phyloP scores from a whole-genome alignment of 2,888 invertebrate genomes.

The Machimus atricapillus region DNA sequence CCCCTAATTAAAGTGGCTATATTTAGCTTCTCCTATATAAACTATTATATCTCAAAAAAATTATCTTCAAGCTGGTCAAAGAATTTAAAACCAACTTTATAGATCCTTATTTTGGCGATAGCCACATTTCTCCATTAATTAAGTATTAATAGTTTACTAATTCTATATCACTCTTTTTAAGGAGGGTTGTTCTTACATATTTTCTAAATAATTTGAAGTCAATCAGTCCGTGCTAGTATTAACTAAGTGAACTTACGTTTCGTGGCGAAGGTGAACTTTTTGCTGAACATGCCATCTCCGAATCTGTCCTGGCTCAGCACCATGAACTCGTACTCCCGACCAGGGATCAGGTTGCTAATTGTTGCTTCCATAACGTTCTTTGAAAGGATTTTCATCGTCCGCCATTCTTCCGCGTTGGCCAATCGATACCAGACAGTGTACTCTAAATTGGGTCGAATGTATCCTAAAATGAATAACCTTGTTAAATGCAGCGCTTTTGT shows the following conservation, averaged over 20 bases:
- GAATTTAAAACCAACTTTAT: no score
- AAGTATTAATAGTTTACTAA: no score
- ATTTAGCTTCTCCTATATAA: no score
- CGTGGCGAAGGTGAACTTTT: slow-evolving; percentile 78
- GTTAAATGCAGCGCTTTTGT: not conserved
- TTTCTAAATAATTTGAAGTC: no score
- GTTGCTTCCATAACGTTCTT: slow-evolving; percentile 79
- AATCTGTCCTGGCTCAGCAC: slow-evolving; percentile 85
- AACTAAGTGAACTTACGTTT: slow-evolving; percentile 60
- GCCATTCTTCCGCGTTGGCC: slow-evolving; percentile 80
- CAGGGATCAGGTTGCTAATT: slow-evolving; percentile 77
- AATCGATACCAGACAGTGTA: slow-evolving; percentile 88
- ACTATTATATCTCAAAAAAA: no score
- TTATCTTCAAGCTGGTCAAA: no score
- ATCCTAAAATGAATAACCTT: slow-evolving; percentile 64
- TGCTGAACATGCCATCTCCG: slow-evolving; percentile 91
- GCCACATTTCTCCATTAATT: no score
- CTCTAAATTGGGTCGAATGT: slow-evolving; percentile 76
- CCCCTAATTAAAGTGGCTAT: no score
- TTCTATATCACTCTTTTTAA: no score
- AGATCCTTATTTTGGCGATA: no score
- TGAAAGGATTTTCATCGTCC: slow-evolving; percentile 77
- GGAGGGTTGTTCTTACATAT: no score
- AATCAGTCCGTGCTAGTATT: no score
- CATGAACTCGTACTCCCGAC: slow-evolving; percentile 86